Conservation (phyloP, 1,140 invertebrate species). For the Leptopilina boulardi region DNA sequence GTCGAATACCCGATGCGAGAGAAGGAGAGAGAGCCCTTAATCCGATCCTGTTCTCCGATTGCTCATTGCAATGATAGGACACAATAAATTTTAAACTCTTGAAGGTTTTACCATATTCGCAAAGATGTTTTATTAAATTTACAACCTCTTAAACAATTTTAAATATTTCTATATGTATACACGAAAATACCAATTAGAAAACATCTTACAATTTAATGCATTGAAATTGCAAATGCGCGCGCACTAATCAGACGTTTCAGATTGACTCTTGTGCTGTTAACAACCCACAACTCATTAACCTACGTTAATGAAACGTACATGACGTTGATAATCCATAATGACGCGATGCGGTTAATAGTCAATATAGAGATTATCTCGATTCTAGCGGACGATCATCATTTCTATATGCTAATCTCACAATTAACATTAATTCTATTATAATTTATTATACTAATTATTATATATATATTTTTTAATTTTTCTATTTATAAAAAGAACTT, state of each 20-base stretch:
- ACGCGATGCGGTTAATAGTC: not conserved
- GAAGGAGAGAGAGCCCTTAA: conserved; percentile 11
- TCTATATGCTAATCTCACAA: not conserved
- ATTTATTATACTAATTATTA: too few species aligned
- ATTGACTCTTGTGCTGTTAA: conserved; percentile 23
- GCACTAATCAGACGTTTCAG: conserved; percentile 19
- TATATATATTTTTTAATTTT: too few species aligned
- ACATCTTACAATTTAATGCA: not conserved
- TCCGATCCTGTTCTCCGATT: conserved; percentile 5
- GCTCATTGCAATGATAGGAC: not conserved
- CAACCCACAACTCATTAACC: conserved; percentile 30
- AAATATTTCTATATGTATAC: not conserved
- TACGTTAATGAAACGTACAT: conserved; percentile 24
- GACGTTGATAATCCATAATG: conserved; percentile 4
- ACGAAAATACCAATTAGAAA: not conserved
- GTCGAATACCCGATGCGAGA: not conserved
- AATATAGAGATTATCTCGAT: not conserved
- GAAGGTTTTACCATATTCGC: not conserved
- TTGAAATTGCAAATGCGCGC: not conserved
- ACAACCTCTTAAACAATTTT: not conserved
- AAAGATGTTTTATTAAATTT: too few species aligned
- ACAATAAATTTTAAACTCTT: not conserved
- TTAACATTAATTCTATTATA: too few species aligned
- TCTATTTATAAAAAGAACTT: too few species aligned
- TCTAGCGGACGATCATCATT: not conserved